Base-by-base conservation (phyloP, 2,113 vertebrate species). In the Ornithorhynchus anatinus region DNA sequence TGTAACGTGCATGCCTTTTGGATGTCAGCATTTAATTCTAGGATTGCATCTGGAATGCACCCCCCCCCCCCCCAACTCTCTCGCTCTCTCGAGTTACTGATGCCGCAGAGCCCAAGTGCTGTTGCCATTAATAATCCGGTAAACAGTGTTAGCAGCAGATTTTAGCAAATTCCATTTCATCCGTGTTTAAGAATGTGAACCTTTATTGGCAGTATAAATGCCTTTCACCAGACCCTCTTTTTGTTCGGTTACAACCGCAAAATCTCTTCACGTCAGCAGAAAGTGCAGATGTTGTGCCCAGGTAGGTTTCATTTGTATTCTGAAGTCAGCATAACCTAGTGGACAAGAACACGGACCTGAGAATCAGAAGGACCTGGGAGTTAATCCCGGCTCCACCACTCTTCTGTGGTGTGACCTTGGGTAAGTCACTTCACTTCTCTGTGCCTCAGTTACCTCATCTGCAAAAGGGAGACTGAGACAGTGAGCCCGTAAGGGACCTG, bases 161-260 rank as follows among this genome's bases (percentile, higher is more conserved):
- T 63, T 63, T 52, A 79, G 47, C 80, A 75, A 80, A 72, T 87
- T 70, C 60, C 60, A 31, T 81, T 86, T 81, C 80, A 66, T 82
- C 82, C 81, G 20, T 33, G 69, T 75, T 82, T 59, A 3, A 57
- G 72, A 74, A 67, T 0, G 16, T n/a, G 5, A 40, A 29, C 64
- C 57, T 79, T 78, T 73, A 82, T 72, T 51, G 48, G 27, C 68
- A 10, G 25, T 16, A 0, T 79, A 84, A 87, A 71, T 27, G 36
- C 66, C 84, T 84, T 86, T 84, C 45, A 59, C 57, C 42, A 31
- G 67, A n/a, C 3, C 0, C n/a, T n/a, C n/a, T 60, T 75, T 51
- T 64, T 56, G 59, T 61, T 78, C 53, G 57, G 64, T 59, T 48
- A 19, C 36, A 19, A 29, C 79, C 48, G 33, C 35, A 62, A 69